Base-by-base conservation (phyloP, 2,888 invertebrate species). In the Leucoma salicis region DNA sequence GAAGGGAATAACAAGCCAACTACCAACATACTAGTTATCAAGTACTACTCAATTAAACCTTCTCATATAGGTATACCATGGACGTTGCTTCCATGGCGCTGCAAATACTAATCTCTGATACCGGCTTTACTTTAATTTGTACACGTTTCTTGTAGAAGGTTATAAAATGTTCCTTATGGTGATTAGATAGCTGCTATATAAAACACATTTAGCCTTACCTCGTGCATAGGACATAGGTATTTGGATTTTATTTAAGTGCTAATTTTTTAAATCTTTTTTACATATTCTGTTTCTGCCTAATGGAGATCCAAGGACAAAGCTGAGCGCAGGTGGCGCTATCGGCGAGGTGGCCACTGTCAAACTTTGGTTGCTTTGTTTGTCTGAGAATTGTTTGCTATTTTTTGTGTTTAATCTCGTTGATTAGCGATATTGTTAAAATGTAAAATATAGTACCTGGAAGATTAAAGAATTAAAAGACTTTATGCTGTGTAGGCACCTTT, bases 21-120 rank as follows among this genome's bases (percentile, higher is more conserved):
- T 63, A 70, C 67, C 42, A 42, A 41, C 52, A 40, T 44, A 56
- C 51, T 53, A 59, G 57, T 54, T 55, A 50, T 71, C 75, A 75
- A 78, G 78, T 70, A 69, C 73, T 57, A 52, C 58, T 70, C 78
- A 77, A 80, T 81, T 81, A 78, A 78, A 72, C 71, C 77, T 76
- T 70, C 66, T 57, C 61, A 62, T 48, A 45, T 11, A n/a, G n/a
- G 27, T 27, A 10, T n/a, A 27, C 11, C 4, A 27, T n/a, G n/a
- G n/a, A 27, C 21, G 11, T n/a, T 27, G 27, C 16, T 27, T n/a
- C n/a, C 27, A n/a, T 27, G 27, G 27, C 27, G 27, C 27, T n/a
- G 11, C 27, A 27, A 27, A 27, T 27, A 11, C n/a, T 8, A 3
- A 6, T 14, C 13, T 13, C 6, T 7, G 6, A 7, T 7, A 14